Conservation (phyloP, 2,888 invertebrate genomes). For the Drosophila aldrichi region DNA sequence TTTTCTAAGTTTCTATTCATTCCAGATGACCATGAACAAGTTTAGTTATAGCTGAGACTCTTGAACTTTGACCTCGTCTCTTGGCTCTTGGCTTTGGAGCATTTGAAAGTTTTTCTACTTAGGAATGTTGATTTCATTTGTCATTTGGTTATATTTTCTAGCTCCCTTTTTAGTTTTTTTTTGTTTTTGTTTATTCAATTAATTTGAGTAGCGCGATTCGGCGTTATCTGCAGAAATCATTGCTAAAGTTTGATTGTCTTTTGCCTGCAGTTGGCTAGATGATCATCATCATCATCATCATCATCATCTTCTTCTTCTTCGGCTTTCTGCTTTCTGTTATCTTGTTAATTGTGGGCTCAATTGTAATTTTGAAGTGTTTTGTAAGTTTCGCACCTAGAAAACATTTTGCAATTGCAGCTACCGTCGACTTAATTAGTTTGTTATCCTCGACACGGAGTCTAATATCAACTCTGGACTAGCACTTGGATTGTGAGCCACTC, state of each 20-base stretch:
- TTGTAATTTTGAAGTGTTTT: slow-evolving; percentile 71
- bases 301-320: not conserved
- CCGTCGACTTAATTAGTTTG: slow-evolving; percentile 75
- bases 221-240: slow-evolving; percentile 62
- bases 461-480: slow-evolving; percentile 25
- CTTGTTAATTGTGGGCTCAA: slow-evolving; percentile 73
- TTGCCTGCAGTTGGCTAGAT: slow-evolving; percentile 35
- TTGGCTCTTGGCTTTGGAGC: too few species aligned
- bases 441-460: slow-evolving; percentile 47
- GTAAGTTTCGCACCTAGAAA: slow-evolving; percentile 69
- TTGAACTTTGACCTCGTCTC: not conserved
- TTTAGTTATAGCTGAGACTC: not conserved
- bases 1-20: not conserved
- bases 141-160: not conserved
- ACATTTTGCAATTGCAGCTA: slow-evolving; percentile 54
- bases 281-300: not conserved
- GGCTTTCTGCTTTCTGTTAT: slow-evolving; percentile 45
- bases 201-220: slow-evolving; percentile 64
- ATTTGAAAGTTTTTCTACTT: not conserved
- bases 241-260: slow-evolving; percentile 73
- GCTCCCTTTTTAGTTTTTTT: not conserved
- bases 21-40: not conserved
- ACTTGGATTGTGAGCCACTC: not conserved
- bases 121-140: slow-evolving; percentile 8
- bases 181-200: slow-evolving; percentile 55